A percentile compares a stretch with the other conserved stretches of the same genome.
Conservation (phyloP, 2,888 invertebrate genomes). For the Aphrophora alni region DNA sequence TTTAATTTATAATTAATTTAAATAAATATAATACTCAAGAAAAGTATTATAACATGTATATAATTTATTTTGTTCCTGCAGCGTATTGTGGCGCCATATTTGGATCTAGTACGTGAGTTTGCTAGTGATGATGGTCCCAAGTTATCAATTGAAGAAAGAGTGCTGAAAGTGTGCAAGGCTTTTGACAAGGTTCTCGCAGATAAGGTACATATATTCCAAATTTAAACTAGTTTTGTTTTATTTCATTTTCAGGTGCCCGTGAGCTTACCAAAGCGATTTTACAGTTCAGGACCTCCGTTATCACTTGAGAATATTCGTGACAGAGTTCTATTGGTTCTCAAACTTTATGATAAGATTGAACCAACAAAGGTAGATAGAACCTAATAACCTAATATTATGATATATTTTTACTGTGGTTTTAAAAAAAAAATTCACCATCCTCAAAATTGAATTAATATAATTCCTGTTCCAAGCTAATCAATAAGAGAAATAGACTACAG, state of each 20-base stretch:
- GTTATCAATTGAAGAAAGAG: slow-evolving; percentile 74
- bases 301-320: slow-evolving; percentile 83
- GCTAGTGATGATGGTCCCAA: background rate
- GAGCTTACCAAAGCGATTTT: slow-evolving; percentile 43
- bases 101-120: background rate
- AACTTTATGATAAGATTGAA: slow-evolving; percentile 97
- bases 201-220: slow-evolving; percentile 70
- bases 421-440: no score
- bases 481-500: no score
- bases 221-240: background rate
- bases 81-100: background rate
- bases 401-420: no score
- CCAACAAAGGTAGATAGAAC: slow-evolving; percentile 80
- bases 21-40: no score
- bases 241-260: slow-evolving; percentile 35
- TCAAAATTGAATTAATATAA: no score
- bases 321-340: slow-evolving; percentile 92
- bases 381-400: background rate
- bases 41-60: no score
- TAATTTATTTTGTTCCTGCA: background rate
- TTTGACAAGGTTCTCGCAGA: slow-evolving; percentile 89
- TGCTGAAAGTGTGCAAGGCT: slow-evolving; percentile 83
- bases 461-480: no score
- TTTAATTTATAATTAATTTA: no score
- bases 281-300: slow-evolving; percentile 64